Base-by-base conservation (phyloP, 2,113 vertebrate genomes). In the Procapra przewalskii region DNA sequence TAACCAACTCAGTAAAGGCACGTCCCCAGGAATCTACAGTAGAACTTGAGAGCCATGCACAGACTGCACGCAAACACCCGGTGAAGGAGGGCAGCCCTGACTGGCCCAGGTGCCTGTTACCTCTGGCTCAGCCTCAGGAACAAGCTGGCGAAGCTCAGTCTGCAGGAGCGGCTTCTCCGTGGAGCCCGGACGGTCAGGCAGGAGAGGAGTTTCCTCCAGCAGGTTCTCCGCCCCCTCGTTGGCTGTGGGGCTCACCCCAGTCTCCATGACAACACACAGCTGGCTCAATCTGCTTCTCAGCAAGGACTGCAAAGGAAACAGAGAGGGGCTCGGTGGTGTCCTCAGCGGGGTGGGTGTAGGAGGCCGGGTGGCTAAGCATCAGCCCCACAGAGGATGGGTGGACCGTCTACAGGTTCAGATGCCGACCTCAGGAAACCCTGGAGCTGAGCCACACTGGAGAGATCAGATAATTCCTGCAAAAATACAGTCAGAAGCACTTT, bases 241-340 rank as follows among this genome's bases (percentile, higher is more conserved):
- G 2, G 16, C 43, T 7, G 0, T 0, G 0, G 0, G 98, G 89
- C 23, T 84, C 92, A 96, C 96, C 0, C 59, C 96, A 0, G 19
- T 97, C 81, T 99, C 99, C 88, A 98, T 94, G 8, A 98, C 98
- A 71, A 99, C 98, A 17, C 98, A 92, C 17, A 99, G 88, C 95
- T 98, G 97, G 83, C 98, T 97, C 97, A 99, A 82, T 80, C 97
- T 98, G 77, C 86, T 97, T 96, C 52, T 97, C 96, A 98, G 91
- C 94, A 92, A 83, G 0, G 92, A 64, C 99, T 99, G 94, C 6
- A 88, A 98, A 89, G 88, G 52, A 97, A 94, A 84, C 45, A 84
- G 48, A 84, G 45, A 48, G 29, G 59, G 19, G 2, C 6, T 3
- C 1, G 1, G 19, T 33, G 52, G 48, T 81, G 17, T 23, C 77